Percentiles rank a stretch among this genome's conserved stretches.
These are phyloP conservation scores for Chrysolina haemoptera DNA, from an alignment of 2,888 invertebrate species.

Conservation along the genomic window DNA sequence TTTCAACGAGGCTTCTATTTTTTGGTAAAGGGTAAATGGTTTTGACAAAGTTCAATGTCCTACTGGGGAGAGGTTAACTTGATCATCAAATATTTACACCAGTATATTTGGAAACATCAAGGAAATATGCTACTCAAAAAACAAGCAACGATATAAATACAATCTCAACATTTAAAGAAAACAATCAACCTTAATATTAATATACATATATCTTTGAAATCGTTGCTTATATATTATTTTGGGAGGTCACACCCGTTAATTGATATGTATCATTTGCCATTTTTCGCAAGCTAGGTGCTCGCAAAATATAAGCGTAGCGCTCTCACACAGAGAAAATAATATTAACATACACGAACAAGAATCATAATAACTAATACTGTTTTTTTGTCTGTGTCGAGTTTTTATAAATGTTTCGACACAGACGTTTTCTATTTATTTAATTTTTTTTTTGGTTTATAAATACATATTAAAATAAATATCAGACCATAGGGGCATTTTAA, in stretches of 20 bases:
- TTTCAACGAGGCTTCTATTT: background rate
- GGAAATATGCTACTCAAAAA: constrained; percentile 26
- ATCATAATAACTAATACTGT: constrained; percentile 53
- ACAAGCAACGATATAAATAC: constrained; percentile 34
- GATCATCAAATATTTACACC: constrained; percentile 38
- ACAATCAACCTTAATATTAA: constrained; percentile 28
- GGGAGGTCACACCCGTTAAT: constrained; percentile 48
- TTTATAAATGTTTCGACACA: constrained; percentile 61
- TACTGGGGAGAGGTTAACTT: constrained; percentile 13
- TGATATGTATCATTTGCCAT: constrained; percentile 54
- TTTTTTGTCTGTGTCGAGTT: constrained; percentile 55
- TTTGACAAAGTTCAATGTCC: background rate
- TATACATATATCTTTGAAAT: constrained; percentile 39
- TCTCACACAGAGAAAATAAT: constrained; percentile 24
- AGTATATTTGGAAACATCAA: constrained; percentile 40
- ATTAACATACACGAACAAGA: constrained; percentile 35
- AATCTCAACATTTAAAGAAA: constrained; percentile 29
- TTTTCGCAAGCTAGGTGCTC: constrained; percentile 37
- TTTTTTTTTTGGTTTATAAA: constrained; percentile 53
- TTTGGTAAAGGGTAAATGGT: background rate
- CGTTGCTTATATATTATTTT: constrained; percentile 45
- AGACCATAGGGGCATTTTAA: constrained; percentile 39
- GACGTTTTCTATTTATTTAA: constrained; percentile 49
- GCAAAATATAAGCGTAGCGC: constrained; percentile 46
- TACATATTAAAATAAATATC: constrained; percentile 39